phyloP scores from a whole-genome alignment of 2,113 vertebrate genomes.

The Gnathonemus echidnorhynchus region DNA sequence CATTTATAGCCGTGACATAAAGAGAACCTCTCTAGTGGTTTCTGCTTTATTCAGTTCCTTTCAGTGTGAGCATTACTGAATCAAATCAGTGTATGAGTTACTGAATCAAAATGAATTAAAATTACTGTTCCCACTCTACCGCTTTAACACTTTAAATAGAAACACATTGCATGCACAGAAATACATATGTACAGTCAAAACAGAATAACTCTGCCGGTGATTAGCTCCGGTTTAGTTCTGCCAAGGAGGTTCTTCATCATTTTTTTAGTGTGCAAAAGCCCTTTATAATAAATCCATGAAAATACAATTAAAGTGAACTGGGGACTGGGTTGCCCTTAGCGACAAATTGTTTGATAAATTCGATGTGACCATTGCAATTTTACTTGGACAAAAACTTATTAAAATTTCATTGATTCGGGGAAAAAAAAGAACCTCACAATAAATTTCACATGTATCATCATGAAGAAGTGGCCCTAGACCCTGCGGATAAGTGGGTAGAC shows the following conservation, averaged over 20 bases:
- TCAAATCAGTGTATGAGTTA: background rate
- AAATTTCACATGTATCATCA: background rate
- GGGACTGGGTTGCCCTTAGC: background rate
- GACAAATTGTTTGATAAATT: background rate
- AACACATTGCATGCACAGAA: background rate
- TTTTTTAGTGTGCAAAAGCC: background rate
- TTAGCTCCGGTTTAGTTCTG: background rate
- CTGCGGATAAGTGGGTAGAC: background rate
- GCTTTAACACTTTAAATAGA: background rate
- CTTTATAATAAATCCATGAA: background rate
- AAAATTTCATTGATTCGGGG: background rate
- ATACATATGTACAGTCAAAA: background rate
- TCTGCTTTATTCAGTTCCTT: background rate
- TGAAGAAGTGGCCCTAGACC: background rate
- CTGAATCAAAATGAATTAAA: background rate
- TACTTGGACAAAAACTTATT: background rate
- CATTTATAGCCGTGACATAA: background rate
- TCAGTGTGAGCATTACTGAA: background rate
- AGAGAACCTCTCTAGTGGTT: background rate
- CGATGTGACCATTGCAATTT: background rate
- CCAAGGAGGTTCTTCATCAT: background rate
- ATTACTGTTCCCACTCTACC: background rate
- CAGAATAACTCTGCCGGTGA: background rate
- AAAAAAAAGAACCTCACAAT: background rate
- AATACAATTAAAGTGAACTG: background rate